Evolutionary conservation across 2,888 invertebrate genomes (phyloP).

Genomic region (Machimus rusticus): DNA sequence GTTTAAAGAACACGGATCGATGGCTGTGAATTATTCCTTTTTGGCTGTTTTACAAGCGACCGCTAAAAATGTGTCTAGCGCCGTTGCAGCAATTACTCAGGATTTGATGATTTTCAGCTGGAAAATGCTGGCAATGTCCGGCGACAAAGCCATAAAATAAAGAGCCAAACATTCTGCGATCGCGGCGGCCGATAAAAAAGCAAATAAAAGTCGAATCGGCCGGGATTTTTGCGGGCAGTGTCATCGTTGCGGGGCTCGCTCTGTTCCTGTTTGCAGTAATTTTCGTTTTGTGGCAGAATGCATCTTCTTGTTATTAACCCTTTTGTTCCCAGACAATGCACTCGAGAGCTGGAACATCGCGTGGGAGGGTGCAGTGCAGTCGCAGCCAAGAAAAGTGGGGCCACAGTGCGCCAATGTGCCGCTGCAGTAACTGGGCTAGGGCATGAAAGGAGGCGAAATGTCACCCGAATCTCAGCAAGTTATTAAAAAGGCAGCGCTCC

Average conservation of each 20-base stretch:
- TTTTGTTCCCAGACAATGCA: background rate
- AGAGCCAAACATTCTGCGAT: background rate
- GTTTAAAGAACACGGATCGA: too few relatives aligned
- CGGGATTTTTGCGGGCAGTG: background rate
- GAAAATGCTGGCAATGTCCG: background rate
- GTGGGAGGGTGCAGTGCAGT: background rate
- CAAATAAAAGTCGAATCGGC: background rate
- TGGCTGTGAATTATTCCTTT: background rate
- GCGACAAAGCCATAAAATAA: background rate
- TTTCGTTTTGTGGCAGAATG: background rate
- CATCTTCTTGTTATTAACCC: slow-evolving; percentile 14
- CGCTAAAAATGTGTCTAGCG: background rate
- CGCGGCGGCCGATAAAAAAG: background rate
- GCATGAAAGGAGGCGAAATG: background rate
- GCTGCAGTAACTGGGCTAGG: background rate
- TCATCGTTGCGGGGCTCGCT: background rate
- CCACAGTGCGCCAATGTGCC: background rate
- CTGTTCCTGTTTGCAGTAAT: background rate
- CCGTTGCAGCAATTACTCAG: background rate
- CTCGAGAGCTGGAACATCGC: background rate
- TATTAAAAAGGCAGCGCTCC: background rate
- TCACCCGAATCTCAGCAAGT: background rate
- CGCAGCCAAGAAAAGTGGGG: background rate
- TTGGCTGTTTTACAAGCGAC: background rate
- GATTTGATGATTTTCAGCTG: background rate